These are phyloP conservation scores for Leptocoma aspasia DNA, from an alignment of 2,113 vertebrate genomes.

Conservation along the genomic window DNA sequence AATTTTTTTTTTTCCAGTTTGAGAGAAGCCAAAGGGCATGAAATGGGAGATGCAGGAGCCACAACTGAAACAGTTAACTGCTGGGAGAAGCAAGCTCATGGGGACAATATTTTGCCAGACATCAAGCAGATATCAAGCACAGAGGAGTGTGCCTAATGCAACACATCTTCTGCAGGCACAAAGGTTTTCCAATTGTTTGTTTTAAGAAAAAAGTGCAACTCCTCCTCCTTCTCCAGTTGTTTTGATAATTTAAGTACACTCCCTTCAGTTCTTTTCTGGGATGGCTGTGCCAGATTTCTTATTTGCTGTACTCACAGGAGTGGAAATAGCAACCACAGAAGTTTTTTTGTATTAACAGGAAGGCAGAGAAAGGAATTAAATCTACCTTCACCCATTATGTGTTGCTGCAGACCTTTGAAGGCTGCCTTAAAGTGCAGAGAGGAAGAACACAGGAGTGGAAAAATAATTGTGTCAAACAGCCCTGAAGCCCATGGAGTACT, in stretches of 20 bases:
- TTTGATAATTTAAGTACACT: background rate
- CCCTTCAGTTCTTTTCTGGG: background rate
- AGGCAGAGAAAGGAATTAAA: background rate
- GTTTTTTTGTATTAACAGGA: background rate
- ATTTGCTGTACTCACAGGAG: background rate
- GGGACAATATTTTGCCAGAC: background rate
- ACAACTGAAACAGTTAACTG: background rate
- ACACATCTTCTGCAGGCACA: background rate
- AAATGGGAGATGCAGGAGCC: background rate
- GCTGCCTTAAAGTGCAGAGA: background rate
- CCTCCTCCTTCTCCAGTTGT: background rate
- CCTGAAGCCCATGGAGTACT: background rate
- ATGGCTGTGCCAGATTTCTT: background rate
- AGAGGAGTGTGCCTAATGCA: background rate
- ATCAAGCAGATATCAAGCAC: fast-evolving
- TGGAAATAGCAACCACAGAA: background rate
- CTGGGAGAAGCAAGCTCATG: background rate
- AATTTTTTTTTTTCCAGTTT: background rate
- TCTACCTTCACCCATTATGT: background rate
- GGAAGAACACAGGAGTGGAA: background rate
- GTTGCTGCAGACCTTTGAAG: fast-evolving
- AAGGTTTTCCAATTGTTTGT: background rate
- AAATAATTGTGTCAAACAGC: background rate
- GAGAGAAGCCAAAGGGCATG: background rate
- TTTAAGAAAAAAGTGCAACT: background rate